A percentile compares a stretch with the other conserved stretches of the same genome.
phyloP scores from a whole-genome alignment of 1,140 invertebrate species.

The Drosophila tani region DNA sequence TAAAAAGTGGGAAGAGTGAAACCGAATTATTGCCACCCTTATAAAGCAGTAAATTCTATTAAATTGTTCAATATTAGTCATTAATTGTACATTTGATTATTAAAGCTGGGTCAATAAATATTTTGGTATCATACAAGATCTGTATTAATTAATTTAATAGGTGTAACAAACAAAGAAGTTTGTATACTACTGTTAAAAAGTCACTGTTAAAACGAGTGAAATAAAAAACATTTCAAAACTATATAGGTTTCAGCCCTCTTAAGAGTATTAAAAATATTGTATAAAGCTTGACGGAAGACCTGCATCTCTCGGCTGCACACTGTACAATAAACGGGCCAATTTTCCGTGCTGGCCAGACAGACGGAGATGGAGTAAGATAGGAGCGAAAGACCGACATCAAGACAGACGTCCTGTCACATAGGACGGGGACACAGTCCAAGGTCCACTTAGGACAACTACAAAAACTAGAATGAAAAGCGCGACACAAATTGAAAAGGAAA shows the following conservation, averaged over 20 bases:
- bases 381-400: conserved; percentile 17
- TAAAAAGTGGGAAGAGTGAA: neutral
- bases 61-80: too few relatives aligned
- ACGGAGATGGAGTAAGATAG: conserved; percentile 32
- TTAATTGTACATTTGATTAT: too few relatives aligned
- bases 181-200: too few relatives aligned
- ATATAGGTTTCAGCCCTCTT: too few relatives aligned
- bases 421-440: conserved; percentile 25
- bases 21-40: conserved; percentile 6
- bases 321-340: conserved; percentile 50
- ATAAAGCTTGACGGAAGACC: neutral
- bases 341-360: conserved; percentile 39
- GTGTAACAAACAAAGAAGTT: too few relatives aligned
- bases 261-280: conserved; percentile 16
- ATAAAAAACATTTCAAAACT: neutral
- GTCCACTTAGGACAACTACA: conserved; percentile 58
- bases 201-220: neutral
- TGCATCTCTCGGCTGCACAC: conserved; percentile 11
- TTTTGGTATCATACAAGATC: too few relatives aligned
- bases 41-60: neutral
- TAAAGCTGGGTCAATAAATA: too few relatives aligned
- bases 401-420: conserved; percentile 65
- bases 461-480: conserved; percentile 47
- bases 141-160: too few relatives aligned
- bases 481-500: conserved; percentile 78